These are phyloP conservation scores for Gryon sp. DNA, from an alignment of 1,140 invertebrate species.

Conservation along the genomic window DNA sequence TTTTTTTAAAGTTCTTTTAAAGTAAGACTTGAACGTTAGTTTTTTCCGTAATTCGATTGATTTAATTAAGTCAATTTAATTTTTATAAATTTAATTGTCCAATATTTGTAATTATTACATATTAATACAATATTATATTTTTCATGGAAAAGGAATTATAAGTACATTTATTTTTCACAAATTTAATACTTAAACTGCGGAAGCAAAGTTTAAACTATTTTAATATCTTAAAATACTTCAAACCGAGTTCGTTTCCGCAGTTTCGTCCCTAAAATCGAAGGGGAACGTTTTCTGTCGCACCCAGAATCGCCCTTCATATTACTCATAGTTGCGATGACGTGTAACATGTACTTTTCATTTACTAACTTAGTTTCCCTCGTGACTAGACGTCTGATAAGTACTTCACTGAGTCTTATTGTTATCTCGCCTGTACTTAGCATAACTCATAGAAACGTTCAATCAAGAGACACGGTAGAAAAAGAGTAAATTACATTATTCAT, in stretches of 20 bases:
- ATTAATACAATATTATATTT: too few relatives aligned
- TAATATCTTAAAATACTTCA: constrained; percentile 4
- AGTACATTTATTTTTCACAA: too few relatives aligned
- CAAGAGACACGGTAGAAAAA: background rate
- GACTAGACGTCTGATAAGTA: constrained; percentile 61
- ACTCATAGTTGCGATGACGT: constrained; percentile 64
- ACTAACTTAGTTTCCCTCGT: constrained; percentile 58
- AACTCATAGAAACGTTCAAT: constrained; percentile 19
- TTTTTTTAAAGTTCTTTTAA: too few relatives aligned
- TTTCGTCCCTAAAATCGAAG: constrained; percentile 14
- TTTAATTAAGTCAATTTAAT: too few relatives aligned
- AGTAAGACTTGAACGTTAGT: too few relatives aligned
- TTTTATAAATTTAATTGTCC: too few relatives aligned
- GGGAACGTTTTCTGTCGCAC: constrained; percentile 47
- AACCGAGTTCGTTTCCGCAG: constrained; percentile 4
- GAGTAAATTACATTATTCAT: too few relatives aligned
- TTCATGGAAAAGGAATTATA: too few relatives aligned
- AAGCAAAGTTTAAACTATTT: constrained; percentile 33
- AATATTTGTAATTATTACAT: too few relatives aligned
- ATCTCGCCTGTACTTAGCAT: constrained; percentile 24
- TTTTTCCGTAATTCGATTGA: too few relatives aligned
- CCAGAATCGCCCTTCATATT: constrained; percentile 54
- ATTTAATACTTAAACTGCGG: too few relatives aligned
- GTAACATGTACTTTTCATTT: constrained; percentile 66
- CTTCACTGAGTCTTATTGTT: constrained; percentile 57